Conservation (phyloP, 2,113 vertebrate genomes). For the Apodemus speciosus region DNA sequence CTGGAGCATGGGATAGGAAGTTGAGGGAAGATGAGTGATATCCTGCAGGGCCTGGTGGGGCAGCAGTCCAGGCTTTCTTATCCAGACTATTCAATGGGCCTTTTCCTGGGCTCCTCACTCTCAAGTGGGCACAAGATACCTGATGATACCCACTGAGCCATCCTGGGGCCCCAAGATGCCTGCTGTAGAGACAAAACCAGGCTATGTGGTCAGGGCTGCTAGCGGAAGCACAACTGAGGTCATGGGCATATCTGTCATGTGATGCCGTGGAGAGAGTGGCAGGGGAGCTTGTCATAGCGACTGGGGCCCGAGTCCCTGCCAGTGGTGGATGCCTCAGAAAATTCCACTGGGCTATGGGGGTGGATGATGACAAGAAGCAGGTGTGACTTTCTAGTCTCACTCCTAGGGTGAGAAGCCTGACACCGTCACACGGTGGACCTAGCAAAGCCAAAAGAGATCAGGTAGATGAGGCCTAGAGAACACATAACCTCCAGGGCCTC, state of each 20-base stretch:
- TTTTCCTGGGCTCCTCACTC: background rate
- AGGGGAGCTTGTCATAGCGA: background rate
- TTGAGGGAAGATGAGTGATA: background rate
- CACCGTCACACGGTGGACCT: background rate
- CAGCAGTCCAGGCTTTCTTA: background rate
- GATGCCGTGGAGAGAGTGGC: background rate
- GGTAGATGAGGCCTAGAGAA: background rate
- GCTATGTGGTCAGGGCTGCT: background rate
- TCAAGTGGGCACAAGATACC: background rate
- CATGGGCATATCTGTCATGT: constrained; percentile 46
- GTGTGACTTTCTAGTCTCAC: background rate
- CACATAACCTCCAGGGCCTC: background rate
- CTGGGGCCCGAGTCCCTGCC: background rate
- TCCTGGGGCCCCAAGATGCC: background rate
- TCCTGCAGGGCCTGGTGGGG: background rate
- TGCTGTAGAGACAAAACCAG: background rate
- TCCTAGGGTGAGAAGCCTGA: background rate
- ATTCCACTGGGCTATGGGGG: background rate
- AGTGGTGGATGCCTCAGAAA: background rate
- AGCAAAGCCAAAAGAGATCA: too few relatives aligned
- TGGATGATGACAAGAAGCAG: background rate
- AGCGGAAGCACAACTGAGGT: constrained; percentile 6
- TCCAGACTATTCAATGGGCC: background rate
- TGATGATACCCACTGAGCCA: background rate
- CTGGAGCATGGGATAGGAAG: background rate